These are phyloP conservation scores for Flexamia atlantica DNA, from an alignment of 2,888 invertebrate species.

Conservation along the genomic window DNA sequence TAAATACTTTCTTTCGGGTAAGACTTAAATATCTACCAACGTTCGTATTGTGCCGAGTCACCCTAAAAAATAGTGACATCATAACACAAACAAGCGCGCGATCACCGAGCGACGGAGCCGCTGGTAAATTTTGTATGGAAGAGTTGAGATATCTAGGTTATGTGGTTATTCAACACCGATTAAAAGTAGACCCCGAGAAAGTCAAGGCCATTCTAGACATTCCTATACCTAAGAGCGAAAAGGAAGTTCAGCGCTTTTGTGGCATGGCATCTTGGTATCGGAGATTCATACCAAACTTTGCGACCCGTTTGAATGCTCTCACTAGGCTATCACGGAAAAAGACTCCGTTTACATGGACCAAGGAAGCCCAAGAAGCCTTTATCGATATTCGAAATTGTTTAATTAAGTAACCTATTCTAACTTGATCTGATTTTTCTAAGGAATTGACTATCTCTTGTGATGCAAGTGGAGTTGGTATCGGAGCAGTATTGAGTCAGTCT, in stretches of 20 bases:
- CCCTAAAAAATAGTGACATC: no score
- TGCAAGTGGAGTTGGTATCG: slow-evolving; percentile 62
- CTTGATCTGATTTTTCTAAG: slow-evolving; percentile 64
- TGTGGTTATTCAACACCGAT: not conserved
- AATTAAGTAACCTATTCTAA: slow-evolving; percentile 61
- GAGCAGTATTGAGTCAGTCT: slow-evolving; percentile 67
- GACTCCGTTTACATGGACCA: not conserved
- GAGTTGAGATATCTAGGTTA: no score
- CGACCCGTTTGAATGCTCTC: slow-evolving; percentile 66
- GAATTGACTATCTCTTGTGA: slow-evolving; percentile 65
- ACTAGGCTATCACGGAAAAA: slow-evolving; percentile 62
- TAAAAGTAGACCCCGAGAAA: slow-evolving; percentile 1
- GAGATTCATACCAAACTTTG: slow-evolving; percentile 68
- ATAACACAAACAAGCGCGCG: no score
- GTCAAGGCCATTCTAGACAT: slow-evolving; percentile 37
- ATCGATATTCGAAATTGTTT: slow-evolving; percentile 21
- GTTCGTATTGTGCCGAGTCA: no score
- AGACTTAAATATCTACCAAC: no score
- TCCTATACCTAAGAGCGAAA: not conserved
- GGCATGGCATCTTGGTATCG: slow-evolving; percentile 65
- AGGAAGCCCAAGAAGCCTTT: not conserved
- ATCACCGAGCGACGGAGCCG: no score
- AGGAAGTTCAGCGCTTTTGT: slow-evolving; percentile 15
- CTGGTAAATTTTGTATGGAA: no score
- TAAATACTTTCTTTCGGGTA: no score